phyloP scores from a whole-genome alignment of 1,140 invertebrate genomes.

The Semibalanus balanoides region DNA sequence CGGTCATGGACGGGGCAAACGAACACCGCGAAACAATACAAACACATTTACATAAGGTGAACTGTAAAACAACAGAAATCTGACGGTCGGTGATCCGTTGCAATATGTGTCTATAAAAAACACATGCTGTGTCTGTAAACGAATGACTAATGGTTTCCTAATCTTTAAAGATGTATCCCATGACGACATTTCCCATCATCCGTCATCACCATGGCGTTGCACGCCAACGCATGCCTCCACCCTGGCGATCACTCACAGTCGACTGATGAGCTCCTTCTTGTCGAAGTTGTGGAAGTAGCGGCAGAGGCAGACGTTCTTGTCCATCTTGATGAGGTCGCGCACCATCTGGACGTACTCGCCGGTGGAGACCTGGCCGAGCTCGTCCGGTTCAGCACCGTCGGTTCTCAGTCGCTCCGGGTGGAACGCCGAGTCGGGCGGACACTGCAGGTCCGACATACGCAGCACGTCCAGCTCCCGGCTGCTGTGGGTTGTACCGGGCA shows the following conservation, averaged over 20 bases:
- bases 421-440: constrained; percentile 1
- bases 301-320: constrained; percentile 89
- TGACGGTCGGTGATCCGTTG: too few relatives aligned
- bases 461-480: constrained; percentile 6
- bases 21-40: background rate
- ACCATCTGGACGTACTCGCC: constrained; percentile 81
- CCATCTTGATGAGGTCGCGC: constrained; percentile 69
- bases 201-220: too few relatives aligned
- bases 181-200: too few relatives aligned
- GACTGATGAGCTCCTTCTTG: constrained; percentile 25
- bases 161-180: too few relatives aligned
- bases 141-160: too few relatives aligned
- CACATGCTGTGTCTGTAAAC: too few relatives aligned
- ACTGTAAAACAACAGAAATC: too few relatives aligned
- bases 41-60: too few relatives aligned
- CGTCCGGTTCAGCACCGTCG: background rate
- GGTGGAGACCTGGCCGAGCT: constrained; percentile 22
- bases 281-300: constrained; percentile 77
- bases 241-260: background rate
- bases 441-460: constrained; percentile 10
- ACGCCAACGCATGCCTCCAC: too few relatives aligned
- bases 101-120: too few relatives aligned
- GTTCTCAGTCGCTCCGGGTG: background rate
- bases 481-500: background rate
- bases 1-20: too few relatives aligned